Evolutionary conservation across 2,888 invertebrate genomes (phyloP).

Genomic region (Dendrolimus pini): DNA sequence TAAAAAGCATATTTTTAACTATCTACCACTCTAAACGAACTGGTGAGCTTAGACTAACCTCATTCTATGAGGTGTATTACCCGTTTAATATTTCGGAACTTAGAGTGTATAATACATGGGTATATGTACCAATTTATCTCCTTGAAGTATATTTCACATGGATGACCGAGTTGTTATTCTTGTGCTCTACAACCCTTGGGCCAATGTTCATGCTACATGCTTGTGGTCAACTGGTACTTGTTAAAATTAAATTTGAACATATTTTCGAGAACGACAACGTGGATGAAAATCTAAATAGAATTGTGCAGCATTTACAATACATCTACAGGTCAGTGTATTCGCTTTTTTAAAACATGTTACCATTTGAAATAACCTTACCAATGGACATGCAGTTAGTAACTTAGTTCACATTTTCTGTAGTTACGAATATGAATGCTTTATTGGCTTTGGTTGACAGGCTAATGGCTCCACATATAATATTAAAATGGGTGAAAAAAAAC

Average conservation of each 20-base stretch:
- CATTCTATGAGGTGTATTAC: background rate
- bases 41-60: background rate
- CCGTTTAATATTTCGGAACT: background rate
- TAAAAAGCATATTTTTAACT: background rate
- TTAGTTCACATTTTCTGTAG: no score
- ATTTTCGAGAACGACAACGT: background rate
- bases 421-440: no score
- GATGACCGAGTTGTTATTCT: background rate
- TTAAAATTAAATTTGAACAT: background rate
- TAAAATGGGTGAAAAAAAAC: no score
- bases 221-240: background rate
- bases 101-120: background rate
- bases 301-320: slow-evolving; percentile 1
- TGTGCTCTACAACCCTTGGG: background rate
- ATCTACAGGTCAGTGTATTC: background rate
- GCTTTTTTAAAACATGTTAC: background rate
- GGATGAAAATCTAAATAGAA: background rate
- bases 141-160: background rate
- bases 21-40: background rate
- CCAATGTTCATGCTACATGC: slow-evolving; percentile 4
- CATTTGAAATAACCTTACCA: no score
- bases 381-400: no score
- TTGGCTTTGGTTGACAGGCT: no score
- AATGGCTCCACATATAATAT: no score
- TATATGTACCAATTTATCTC: background rate